These are phyloP conservation scores for Acrocyrtus sp. DNA, from an alignment of 2,888 invertebrate species.

Conservation along the genomic window DNA sequence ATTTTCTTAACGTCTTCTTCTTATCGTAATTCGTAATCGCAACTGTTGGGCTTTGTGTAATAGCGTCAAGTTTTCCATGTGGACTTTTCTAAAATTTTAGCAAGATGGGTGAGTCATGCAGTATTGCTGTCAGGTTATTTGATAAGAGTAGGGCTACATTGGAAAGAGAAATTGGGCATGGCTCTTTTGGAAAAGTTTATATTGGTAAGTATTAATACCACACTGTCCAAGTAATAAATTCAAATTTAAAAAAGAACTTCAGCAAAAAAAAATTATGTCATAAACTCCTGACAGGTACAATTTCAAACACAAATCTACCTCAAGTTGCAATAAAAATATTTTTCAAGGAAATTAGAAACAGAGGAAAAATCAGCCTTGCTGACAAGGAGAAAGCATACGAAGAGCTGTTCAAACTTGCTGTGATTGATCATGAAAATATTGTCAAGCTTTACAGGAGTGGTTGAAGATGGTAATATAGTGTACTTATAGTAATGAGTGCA, in stretches of 20 bases:
- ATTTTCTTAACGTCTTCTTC: too few relatives aligned
- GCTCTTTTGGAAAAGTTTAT: slow-evolving; percentile 54
- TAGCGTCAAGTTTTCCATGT: too few relatives aligned
- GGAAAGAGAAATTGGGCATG: slow-evolving; percentile 46
- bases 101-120: slow-evolving; percentile 20
- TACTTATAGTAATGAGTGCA: neutral
- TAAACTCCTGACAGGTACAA: slow-evolving; percentile 3
- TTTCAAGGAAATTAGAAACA: slow-evolving; percentile 11
- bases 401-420: slow-evolving; percentile 49
- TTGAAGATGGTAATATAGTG: slow-evolving; percentile 44
- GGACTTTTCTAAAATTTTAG: too few relatives aligned
- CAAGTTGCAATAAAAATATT: slow-evolving; percentile 52
- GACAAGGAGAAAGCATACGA: slow-evolving; percentile 49
- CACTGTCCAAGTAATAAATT: too few relatives aligned
- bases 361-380: slow-evolving; percentile 3
- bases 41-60: too few relatives aligned
- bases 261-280: neutral
- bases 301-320: slow-evolving; percentile 16
- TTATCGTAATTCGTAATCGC: too few relatives aligned
- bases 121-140: slow-evolving; percentile 25
- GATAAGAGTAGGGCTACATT: slow-evolving; percentile 10
- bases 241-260: neutral
- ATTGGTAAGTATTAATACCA: slow-evolving; percentile 33
- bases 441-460: slow-evolving; percentile 57
- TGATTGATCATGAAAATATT: slow-evolving; percentile 56